These are phyloP conservation scores for Chrysomela aeneicollis DNA, from an alignment of 2,888 invertebrate genomes.

Conservation along the genomic window DNA sequence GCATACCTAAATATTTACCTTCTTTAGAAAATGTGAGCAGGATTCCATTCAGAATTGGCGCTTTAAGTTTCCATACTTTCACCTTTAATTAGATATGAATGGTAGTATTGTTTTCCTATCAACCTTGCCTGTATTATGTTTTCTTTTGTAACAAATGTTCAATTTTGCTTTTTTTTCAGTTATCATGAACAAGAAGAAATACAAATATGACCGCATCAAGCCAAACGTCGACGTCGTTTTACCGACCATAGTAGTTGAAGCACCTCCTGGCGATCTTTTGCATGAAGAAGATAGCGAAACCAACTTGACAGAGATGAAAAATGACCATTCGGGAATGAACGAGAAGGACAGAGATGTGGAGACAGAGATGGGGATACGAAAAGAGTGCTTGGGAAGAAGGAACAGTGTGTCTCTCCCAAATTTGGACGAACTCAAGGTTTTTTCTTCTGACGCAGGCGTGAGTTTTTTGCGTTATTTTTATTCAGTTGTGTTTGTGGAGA, in stretches of 20 bases:
- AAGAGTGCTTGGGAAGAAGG: slow-evolving; percentile 62
- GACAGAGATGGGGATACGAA: slow-evolving; percentile 21
- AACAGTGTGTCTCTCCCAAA: slow-evolving; percentile 80
- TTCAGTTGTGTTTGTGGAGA: too few species aligned
- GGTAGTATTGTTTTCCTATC: too few species aligned
- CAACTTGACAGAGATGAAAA: slow-evolving; percentile 15
- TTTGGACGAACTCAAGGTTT: slow-evolving; percentile 71
- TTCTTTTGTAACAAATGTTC: too few species aligned
- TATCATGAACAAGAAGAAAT: slow-evolving; percentile 34
- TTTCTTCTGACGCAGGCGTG: slow-evolving; percentile 39
- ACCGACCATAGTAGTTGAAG: slow-evolving; percentile 47
- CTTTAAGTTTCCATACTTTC: too few species aligned
- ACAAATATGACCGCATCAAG: slow-evolving; percentile 33
- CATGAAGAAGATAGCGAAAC: slow-evolving; percentile 30
- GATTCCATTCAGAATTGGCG: too few species aligned
- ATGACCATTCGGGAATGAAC: slow-evolving; percentile 13
- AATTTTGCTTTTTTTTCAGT: too few species aligned
- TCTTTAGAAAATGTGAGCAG: too few species aligned
- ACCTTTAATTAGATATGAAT: too few species aligned
- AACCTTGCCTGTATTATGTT: too few species aligned
- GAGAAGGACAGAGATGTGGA: slow-evolving; percentile 23
- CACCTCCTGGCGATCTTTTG: slow-evolving; percentile 42
- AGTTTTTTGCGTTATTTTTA: background rate
- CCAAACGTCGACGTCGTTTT: slow-evolving; percentile 36
- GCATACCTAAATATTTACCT: too few species aligned